A percentile compares a stretch with the other conserved stretches of the same genome.
phyloP scores from a whole-genome alignment of 2,797 vertebrate species.

The Lates japonicus region DNA sequence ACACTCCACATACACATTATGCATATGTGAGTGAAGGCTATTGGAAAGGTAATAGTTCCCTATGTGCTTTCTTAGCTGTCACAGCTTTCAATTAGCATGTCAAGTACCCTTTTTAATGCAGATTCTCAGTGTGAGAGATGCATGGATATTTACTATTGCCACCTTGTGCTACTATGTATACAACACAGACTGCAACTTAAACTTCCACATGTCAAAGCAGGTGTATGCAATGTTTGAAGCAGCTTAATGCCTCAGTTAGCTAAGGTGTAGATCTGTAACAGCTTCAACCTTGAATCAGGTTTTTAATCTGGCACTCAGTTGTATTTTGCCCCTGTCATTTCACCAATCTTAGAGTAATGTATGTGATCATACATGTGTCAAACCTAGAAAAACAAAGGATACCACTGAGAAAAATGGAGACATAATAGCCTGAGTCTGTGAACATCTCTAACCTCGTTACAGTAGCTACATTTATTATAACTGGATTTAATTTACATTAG shows the following conservation, averaged over 20 bases:
- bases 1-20: conserved; percentile 38
- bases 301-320: conserved; percentile 7
- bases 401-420: conserved; percentile 2
- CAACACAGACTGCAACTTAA: conserved; percentile 24
- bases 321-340: neutral
- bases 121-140: conserved; percentile 29
- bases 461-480: neutral
- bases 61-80: neutral
- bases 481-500: neutral
- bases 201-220: conserved; percentile 1
- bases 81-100: conserved; percentile 15
- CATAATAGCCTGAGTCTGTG: conserved; percentile 7
- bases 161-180: neutral
- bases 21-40: conserved; percentile 4
- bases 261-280: neutral
- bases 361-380: neutral
- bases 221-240: neutral
- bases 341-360: neutral
- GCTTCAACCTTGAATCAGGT: neutral
- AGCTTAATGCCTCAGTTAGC: neutral
- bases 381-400: neutral
- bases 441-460: neutral
- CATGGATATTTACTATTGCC: conserved; percentile 12
- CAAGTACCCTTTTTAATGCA: conserved; percentile 29
- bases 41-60: conserved; percentile 26